Base-by-base conservation (phyloP, 2,888 invertebrate species). In the Drosophila buzzatii region DNA sequence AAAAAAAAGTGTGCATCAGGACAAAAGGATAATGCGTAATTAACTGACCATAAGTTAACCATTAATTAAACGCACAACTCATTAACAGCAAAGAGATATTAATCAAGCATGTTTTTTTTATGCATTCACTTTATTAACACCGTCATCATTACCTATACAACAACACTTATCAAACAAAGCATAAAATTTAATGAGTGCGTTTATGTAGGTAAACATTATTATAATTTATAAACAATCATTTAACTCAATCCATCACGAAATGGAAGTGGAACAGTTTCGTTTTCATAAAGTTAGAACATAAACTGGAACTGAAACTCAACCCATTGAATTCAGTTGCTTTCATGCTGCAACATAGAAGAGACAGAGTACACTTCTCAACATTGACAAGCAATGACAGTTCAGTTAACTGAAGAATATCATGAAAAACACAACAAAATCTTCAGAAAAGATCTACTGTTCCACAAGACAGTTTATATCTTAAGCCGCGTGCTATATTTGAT, bases 31-130 rank as follows among this genome's bases (percentile, higher is more conserved):
- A 72, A 73, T 45, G 64, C 59, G 64, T 78, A 77, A 81, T 86
- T 82, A 86, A 82, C 73, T 70, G 81, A 71, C 87, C 90, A 83
- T 79, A 90, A 86, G 85, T 86, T 79, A 75, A 79, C 77, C 79
- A 82, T 80, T 72, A 85, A 91, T 90, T 89, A 87, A 89, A 85
- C 82, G 81, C 67, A 20, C 78, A 78, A 72, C 65, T 76, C 76
- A 73, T 78, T 75, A 75, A 65, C 51, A 42, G 33, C 31, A 70
- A 52, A 44, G 37, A 44, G 20, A 27, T 20, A 45, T 20, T 65
- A n/a, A 45, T 62, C 62, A 23, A 62, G 31, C 18, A 35, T 35
- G 6, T 52, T 52, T 49, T 31, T 31, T 42, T 16, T 51, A n/a
- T 33, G 44, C 16, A 10, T 5, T 2, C 56, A 56, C 41, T 45